Evolutionary conservation across 2,888 invertebrate genomes (phyloP).

Genomic region (Athalia circularis): DNA sequence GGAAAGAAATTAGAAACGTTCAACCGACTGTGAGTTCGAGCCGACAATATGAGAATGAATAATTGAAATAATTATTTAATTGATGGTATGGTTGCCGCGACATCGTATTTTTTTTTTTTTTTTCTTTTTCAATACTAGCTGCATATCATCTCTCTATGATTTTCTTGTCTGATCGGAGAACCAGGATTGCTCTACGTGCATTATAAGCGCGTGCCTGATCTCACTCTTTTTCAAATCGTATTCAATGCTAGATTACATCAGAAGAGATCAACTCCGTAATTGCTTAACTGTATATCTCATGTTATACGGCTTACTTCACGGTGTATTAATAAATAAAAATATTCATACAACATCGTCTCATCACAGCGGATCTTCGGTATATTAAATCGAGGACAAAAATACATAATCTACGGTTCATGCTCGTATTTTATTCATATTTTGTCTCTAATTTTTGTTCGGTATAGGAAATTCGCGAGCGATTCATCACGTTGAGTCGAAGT

Average conservation of each 20-base stretch:
- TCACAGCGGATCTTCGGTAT: background rate
- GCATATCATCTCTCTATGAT: conserved; percentile 15
- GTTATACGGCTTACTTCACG: background rate
- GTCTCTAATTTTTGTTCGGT: no score
- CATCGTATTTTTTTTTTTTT: background rate
- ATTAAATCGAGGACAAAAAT: background rate
- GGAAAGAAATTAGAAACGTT: background rate
- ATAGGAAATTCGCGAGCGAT: no score
- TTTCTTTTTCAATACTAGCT: background rate
- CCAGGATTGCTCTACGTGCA: background rate
- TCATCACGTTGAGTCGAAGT: no score
- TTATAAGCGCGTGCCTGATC: conserved; percentile 14
- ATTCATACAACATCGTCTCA: background rate
- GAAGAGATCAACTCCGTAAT: no score
- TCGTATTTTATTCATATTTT: no score
- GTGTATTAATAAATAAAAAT: background rate
- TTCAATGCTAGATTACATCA: background rate
- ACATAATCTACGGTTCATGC: no score
- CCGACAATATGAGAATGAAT: conserved; percentile 5
- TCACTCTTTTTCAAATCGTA: background rate
- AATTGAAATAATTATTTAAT: conserved; percentile 29
- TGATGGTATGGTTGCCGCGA: conserved; percentile 1
- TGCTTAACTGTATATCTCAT: background rate
- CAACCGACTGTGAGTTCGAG: background rate
- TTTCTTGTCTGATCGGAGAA: background rate